A percentile compares a stretch with the other conserved stretches of the same genome.
phyloP scores from a whole-genome alignment of 2,113 vertebrate species.

The Bostrychus sinensis region DNA sequence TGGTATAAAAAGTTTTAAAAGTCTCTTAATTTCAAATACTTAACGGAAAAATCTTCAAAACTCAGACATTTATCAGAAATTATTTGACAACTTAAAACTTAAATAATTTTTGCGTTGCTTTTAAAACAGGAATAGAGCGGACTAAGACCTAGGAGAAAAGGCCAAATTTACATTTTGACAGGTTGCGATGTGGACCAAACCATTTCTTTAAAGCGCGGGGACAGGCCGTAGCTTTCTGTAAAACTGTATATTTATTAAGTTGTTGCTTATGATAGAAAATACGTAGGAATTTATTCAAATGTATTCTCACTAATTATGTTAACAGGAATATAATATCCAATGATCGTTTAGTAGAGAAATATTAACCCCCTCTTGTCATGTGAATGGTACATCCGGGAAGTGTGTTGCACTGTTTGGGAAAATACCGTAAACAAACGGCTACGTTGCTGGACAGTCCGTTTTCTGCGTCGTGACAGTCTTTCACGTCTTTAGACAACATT shows the following conservation, averaged over 20 bases:
- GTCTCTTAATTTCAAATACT: too few relatives aligned
- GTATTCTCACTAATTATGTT: background rate
- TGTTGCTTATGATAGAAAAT: too few relatives aligned
- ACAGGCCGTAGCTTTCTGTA: background rate
- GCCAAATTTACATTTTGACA: background rate
- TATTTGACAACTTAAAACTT: background rate
- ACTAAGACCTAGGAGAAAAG: background rate
- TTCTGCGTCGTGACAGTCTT: slow-evolving; percentile 4
- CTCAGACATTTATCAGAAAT: too few relatives aligned
- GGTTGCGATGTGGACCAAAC: background rate
- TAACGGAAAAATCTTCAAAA: too few relatives aligned
- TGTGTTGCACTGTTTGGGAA: slow-evolving; percentile 70
- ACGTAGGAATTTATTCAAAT: too few relatives aligned
- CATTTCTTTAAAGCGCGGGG: background rate
- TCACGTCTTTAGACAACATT: background rate
- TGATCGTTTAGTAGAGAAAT: too few relatives aligned
- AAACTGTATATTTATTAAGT: too few relatives aligned
- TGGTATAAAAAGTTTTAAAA: too few relatives aligned
- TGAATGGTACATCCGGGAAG: slow-evolving; percentile 77
- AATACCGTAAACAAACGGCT: slow-evolving; percentile 59
- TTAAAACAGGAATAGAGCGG: background rate
- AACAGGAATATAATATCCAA: too few relatives aligned
- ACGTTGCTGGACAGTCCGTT: slow-evolving; percentile 10
- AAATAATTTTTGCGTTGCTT: background rate
- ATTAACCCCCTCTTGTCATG: background rate